phyloP scores from a whole-genome alignment of 2,797 vertebrate species.

The Chrysocyon brachyurus region DNA sequence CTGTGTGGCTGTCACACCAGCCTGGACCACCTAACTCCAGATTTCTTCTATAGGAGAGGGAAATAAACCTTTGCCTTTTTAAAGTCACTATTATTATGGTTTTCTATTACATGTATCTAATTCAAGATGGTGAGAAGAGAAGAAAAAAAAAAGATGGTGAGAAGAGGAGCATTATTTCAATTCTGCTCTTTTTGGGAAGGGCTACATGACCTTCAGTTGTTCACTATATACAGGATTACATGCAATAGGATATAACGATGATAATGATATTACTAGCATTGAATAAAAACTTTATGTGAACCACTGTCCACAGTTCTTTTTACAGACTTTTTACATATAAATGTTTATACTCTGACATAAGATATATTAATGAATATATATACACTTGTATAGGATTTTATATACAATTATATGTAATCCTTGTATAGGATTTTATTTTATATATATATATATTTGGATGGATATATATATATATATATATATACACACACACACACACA shows the following conservation, averaged over 20 bases:
- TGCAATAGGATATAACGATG: neutral
- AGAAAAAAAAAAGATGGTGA: neutral
- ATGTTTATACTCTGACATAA: too few relatives aligned
- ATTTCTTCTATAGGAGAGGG: neutral
- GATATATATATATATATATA: too few relatives aligned
- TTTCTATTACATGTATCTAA: neutral
- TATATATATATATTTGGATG: too few relatives aligned
- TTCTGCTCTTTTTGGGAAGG: constrained; percentile 4
- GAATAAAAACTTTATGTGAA: neutral
- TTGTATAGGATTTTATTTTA: too few relatives aligned
- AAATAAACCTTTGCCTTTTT: constrained; percentile 19
- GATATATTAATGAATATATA: neutral
- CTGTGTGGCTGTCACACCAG: neutral
- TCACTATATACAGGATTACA: neutral
- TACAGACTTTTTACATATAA: neutral
- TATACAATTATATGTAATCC: too few relatives aligned
- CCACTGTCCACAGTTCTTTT: neutral
- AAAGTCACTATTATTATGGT: neutral
- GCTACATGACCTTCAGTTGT: neutral
- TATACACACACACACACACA: too few relatives aligned
- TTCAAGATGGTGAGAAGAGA: neutral
- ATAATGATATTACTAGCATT: neutral
- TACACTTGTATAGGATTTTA: neutral
- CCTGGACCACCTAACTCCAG: neutral
- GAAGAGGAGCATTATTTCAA: neutral